Conservation (phyloP, 2,113 vertebrate genomes). For the Australoheros scitulus region DNA sequence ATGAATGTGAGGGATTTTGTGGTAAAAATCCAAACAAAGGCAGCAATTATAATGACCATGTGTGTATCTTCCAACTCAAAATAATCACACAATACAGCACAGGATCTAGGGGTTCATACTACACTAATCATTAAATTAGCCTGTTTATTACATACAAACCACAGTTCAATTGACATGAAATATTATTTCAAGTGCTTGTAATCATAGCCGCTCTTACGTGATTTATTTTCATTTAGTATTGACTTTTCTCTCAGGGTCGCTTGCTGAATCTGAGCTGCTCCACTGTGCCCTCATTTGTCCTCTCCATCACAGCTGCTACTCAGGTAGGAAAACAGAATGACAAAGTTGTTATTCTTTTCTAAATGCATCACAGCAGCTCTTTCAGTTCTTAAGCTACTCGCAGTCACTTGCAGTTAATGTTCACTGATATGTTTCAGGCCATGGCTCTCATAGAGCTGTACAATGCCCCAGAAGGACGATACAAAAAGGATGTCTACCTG, state of each 20-base stretch:
- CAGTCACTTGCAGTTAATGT: neutral
- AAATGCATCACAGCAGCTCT: neutral
- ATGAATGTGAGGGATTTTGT: neutral
- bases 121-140: neutral
- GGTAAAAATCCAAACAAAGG: neutral
- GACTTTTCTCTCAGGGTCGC: slow-evolving; percentile 82
- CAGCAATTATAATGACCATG: neutral
- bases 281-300: slow-evolving; percentile 92
- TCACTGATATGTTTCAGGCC: slow-evolving; percentile 46
- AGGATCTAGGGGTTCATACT: neutral
- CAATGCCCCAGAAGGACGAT: slow-evolving; percentile 90
- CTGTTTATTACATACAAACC: neutral
- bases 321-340: slow-evolving; percentile 76
- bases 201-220: neutral
- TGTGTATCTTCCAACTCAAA: neutral
- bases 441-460: slow-evolving; percentile 88
- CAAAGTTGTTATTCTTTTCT: neutral
- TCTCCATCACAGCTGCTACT: slow-evolving; percentile 94
- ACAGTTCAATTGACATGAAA: neutral
- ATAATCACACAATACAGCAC: neutral
- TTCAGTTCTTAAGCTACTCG: neutral
- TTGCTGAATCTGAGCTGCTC: slow-evolving; percentile 95
- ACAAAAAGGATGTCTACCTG: slow-evolving; percentile 92
- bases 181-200: neutral
- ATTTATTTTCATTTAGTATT: neutral